Percentiles rank a stretch among this genome's conserved stretches.
These are phyloP conservation scores for Todiramphus saurophagus DNA, from an alignment of 2,113 vertebrate species.

Conservation along the genomic window DNA sequence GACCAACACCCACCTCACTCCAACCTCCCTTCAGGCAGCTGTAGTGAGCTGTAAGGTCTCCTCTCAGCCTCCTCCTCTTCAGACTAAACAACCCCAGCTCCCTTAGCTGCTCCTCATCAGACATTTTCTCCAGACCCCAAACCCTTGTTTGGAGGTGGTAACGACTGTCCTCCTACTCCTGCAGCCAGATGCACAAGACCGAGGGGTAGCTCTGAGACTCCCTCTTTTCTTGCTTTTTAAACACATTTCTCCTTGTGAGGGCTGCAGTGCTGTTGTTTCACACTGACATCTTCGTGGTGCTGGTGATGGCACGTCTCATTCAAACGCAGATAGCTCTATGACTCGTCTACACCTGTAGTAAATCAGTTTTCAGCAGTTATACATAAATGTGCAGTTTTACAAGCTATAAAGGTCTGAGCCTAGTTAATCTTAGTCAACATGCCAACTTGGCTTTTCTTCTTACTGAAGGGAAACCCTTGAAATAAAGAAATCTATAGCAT, in stretches of 20 bases:
- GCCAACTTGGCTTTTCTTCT: constrained; percentile 15
- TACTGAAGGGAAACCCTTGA: constrained; percentile 2
- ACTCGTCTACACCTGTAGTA: neutral
- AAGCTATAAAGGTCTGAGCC: neutral
- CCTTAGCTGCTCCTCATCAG: no score
- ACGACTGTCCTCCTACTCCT: neutral
- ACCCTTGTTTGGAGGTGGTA: neutral
- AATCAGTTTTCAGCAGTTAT: constrained; percentile 18
- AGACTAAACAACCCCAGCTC: no score
- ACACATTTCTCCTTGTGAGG: neutral
- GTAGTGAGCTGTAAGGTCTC: no score
- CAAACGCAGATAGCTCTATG: neutral
- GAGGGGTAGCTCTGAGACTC: neutral
- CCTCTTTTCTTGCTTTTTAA: neutral
- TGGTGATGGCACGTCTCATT: neutral
- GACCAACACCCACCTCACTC: no score
- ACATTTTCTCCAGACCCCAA: no score
- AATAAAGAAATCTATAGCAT: constrained; percentile 5
- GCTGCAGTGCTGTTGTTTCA: neutral
- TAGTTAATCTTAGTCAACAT: neutral
- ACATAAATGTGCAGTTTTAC: constrained; percentile 28
- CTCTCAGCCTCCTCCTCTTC: no score
- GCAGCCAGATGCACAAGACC: neutral
- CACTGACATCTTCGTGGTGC: neutral
- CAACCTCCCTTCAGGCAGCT: no score